Percentiles rank a stretch among this genome's conserved stretches.
These are phyloP conservation scores for Onychostruthus taczanowskii DNA, from an alignment of 2,113 vertebrate species.

Conservation along the genomic window DNA sequence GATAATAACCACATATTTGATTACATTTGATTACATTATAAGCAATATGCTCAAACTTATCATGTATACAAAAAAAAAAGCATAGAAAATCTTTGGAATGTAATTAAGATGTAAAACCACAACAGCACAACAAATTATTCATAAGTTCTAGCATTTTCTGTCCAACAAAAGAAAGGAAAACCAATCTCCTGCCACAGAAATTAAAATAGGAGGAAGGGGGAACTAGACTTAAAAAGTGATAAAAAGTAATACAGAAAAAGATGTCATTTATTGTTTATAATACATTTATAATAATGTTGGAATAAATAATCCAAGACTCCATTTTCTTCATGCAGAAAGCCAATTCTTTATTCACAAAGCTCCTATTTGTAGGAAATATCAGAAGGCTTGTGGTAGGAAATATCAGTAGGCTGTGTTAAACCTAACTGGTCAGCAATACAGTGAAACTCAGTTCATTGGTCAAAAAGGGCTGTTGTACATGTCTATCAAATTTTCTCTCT, in stretches of 20 bases:
- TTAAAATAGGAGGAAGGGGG: background rate
- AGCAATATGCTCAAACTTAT: background rate
- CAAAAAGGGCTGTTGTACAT: background rate
- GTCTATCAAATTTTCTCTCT: background rate
- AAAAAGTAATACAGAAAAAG: background rate
- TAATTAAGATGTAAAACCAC: background rate
- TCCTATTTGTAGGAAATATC: background rate
- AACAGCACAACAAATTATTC: background rate
- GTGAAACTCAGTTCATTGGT: background rate
- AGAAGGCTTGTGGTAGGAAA: background rate
- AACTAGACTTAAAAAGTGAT: background rate
- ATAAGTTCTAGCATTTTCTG: background rate
- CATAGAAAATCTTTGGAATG: background rate
- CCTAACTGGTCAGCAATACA: background rate
- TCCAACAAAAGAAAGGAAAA: background rate
- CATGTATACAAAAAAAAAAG: background rate
- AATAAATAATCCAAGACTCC: background rate
- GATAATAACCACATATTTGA: slow-evolving; percentile 23
- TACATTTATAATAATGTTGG: background rate
- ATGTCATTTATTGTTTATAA: background rate
- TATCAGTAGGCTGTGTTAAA: background rate
- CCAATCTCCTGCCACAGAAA: background rate
- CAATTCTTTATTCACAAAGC: background rate
- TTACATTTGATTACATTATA: background rate
- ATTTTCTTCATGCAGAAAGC: background rate